A percentile compares a stretch with the other conserved stretches of the same genome.
Evolutionary conservation across 2,888 invertebrate species (phyloP).

Genomic region (Pterostichus niger): DNA sequence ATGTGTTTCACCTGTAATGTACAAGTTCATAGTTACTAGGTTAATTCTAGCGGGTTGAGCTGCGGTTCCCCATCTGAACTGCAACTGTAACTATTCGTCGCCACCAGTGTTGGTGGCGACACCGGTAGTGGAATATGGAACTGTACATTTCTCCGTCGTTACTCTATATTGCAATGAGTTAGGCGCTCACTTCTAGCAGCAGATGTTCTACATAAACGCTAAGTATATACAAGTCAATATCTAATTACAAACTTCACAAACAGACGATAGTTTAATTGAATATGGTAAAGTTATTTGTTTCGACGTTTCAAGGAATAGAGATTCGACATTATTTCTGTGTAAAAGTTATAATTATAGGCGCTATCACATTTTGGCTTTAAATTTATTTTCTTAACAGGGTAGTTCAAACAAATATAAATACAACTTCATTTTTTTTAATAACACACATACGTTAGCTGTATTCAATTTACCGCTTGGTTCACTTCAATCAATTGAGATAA

Average conservation of each 20-base stretch:
- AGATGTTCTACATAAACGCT: not conserved
- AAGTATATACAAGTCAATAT: conserved; percentile 5
- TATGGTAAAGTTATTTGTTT: not conserved
- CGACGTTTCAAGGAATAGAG: no score
- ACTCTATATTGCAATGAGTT: not conserved
- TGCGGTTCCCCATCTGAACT: not conserved
- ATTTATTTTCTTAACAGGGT: no score
- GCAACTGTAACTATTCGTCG: not conserved
- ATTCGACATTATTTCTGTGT: no score
- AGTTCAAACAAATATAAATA: no score
- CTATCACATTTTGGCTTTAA: no score
- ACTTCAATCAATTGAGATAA: no score
- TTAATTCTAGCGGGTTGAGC: not conserved
- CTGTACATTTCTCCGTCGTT: not conserved
- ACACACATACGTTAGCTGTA: no score
- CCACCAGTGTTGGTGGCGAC: not conserved
- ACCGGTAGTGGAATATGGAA: not conserved
- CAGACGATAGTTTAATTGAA: not conserved
- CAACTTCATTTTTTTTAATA: no score
- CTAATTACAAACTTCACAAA: not conserved
- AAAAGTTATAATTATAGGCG: no score
- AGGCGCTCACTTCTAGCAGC: not conserved
- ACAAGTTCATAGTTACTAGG: not conserved
- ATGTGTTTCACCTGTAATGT: conserved; percentile 20
- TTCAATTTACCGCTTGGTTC: no score